Conservation (phyloP, 1,140 invertebrate species). For the Drosophila paulistorum region DNA sequence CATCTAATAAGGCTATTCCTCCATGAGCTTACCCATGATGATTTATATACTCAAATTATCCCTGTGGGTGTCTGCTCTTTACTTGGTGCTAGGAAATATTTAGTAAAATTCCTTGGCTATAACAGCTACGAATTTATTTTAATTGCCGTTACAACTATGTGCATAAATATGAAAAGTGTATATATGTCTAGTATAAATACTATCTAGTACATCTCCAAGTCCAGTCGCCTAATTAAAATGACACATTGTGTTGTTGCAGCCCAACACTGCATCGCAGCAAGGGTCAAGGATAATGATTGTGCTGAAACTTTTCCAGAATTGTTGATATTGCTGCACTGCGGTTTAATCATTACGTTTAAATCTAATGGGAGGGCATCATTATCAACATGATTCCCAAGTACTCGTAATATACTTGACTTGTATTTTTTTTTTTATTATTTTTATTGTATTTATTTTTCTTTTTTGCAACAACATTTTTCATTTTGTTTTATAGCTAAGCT, state of each 20-base stretch:
- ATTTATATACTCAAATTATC: not conserved
- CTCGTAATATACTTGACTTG: slow-evolving; percentile 39
- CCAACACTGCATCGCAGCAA: slow-evolving; percentile 1
- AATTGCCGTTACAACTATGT: not conserved
- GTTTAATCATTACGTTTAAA: slow-evolving; percentile 79
- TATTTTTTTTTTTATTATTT: slow-evolving; percentile 10
- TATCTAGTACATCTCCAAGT: slow-evolving; percentile 2
- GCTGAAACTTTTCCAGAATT: slow-evolving; percentile 37
- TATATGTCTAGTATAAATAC: not conserved
- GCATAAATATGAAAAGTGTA: too few relatives aligned
- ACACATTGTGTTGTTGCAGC: slow-evolving; percentile 16
- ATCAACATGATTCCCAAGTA: slow-evolving; percentile 18
- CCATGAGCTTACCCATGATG: too few relatives aligned
- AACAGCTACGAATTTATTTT: not conserved
- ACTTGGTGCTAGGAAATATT: not conserved
- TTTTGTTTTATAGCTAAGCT: slow-evolving; percentile 69
- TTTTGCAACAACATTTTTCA: slow-evolving; percentile 77
- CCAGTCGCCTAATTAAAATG: slow-evolving; percentile 14
- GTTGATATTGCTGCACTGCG: slow-evolving; percentile 24
- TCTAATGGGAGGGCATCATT: slow-evolving; percentile 54
- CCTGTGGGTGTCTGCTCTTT: not conserved
- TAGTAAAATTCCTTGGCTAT: not conserved
- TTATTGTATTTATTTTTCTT: slow-evolving; percentile 20
- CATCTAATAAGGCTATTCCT: too few relatives aligned
- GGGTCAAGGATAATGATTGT: slow-evolving; percentile 50